These are phyloP conservation scores for Triplophysa yarkandensis DNA, from an alignment of 2,797 vertebrate species.

Conservation along the genomic window DNA sequence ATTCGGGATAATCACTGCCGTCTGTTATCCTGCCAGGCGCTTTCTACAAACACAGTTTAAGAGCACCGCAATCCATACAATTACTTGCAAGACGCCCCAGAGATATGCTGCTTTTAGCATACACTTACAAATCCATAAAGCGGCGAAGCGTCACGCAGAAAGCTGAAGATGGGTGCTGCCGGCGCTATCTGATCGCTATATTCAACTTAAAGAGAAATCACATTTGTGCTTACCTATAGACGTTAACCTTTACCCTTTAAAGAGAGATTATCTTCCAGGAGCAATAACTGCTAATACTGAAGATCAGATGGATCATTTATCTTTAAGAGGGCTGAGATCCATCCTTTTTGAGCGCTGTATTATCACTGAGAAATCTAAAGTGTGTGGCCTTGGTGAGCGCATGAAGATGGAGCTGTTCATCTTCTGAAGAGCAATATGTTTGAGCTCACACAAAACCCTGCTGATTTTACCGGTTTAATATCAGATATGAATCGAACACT, in stretches of 20 bases:
- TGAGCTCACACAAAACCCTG: constrained; percentile 1
- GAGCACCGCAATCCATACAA: constrained; percentile 49
- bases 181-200: constrained; percentile 34
- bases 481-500: constrained; percentile 28
- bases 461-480: constrained; percentile 25
- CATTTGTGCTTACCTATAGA: constrained; percentile 25
- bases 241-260: constrained; percentile 40
- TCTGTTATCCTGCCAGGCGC: constrained; percentile 41
- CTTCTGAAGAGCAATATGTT: constrained; percentile 2
- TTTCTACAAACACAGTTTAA: constrained; percentile 48
- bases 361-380: constrained; percentile 11
- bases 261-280: constrained; percentile 22
- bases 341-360: constrained; percentile 25
- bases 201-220: constrained; percentile 21
- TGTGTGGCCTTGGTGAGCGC: not conserved
- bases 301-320: constrained; percentile 33
- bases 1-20: constrained; percentile 41
- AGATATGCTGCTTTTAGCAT: constrained; percentile 40
- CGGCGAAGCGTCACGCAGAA: constrained; percentile 22
- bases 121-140: constrained; percentile 33
- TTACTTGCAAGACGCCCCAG: constrained; percentile 47
- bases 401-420: constrained; percentile 6
- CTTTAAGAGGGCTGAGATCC: constrained; percentile 28
- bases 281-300: constrained; percentile 36
- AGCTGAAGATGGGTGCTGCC: constrained; percentile 17